A percentile compares a stretch with the other conserved stretches of the same genome.
Conservation (phyloP, 2,113 vertebrate species). For the Motacilla tschutschensis region DNA sequence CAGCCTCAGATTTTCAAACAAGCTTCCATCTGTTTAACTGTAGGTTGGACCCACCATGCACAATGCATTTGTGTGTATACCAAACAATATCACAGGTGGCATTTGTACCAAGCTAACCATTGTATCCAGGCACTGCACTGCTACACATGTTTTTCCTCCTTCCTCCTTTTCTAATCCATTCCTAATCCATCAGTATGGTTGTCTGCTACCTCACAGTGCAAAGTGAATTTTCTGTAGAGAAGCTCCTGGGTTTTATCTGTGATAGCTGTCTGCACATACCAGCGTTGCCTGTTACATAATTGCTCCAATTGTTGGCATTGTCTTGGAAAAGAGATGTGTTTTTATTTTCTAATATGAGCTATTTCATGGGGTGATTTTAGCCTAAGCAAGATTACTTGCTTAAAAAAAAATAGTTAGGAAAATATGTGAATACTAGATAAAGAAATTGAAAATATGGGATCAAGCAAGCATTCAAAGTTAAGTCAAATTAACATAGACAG, state of each 20-base stretch:
- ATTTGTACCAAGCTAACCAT: not conserved
- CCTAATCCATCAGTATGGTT: not conserved
- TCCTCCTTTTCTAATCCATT: not conserved
- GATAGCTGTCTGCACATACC: not conserved
- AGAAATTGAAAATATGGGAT: not conserved
- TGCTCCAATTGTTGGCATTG: not conserved
- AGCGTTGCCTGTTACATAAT: constrained; percentile 1
- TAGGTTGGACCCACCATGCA: not conserved
- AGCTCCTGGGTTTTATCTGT: not conserved
- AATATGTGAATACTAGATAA: not conserved
- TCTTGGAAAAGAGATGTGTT: not conserved
- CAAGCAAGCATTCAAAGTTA: not conserved
- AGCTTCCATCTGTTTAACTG: not conserved
- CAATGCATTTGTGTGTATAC: not conserved
- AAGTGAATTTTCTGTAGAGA: constrained; percentile 1
- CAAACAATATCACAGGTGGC: not conserved
- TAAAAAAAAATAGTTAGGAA: not conserved
- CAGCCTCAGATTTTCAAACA: not conserved
- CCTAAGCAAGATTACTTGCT: not conserved
- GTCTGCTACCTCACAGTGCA: not conserved
- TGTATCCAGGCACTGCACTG: not conserved
- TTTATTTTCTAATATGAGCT: constrained; percentile 20
- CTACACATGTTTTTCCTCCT: not conserved
- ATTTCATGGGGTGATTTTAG: not conserved
- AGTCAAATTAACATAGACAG: not conserved